A percentile compares a stretch with the other conserved stretches of the same genome.
These are phyloP conservation scores for Andrena flavipes DNA, from an alignment of 2,888 invertebrate species.

Conservation along the genomic window DNA sequence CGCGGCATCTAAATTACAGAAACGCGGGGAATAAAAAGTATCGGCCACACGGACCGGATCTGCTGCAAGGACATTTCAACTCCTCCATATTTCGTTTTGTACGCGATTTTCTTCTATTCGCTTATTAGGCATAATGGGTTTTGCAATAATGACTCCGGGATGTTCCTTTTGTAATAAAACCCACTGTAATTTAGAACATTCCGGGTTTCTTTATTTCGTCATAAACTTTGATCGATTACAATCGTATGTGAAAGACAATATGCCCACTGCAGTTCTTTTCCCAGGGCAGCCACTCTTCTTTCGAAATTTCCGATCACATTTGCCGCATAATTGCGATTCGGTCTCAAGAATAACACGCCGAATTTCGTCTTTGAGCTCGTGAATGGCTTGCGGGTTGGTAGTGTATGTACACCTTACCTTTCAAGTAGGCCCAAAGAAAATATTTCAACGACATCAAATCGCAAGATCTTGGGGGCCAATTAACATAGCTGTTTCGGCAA, in stretches of 20 bases:
- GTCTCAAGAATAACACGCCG: background rate
- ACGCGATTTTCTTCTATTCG: background rate
- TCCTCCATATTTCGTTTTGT: background rate
- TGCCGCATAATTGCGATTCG: background rate
- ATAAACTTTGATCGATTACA: background rate
- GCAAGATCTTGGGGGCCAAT: background rate
- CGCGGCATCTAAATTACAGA: constrained; percentile 54
- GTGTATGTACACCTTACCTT: background rate
- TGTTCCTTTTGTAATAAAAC: no score
- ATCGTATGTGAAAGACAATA: background rate
- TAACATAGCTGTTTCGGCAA: background rate
- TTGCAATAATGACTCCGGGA: no score
- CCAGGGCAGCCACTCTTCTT: constrained; percentile 2
- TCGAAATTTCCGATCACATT: background rate
- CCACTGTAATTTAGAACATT: no score
- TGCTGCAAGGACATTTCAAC: background rate
- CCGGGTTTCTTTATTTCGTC: background rate
- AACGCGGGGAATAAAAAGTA: constrained; percentile 13
- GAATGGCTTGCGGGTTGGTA: background rate
- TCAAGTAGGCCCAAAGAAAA: constrained; percentile 8
- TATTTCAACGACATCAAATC: background rate
- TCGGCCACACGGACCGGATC: constrained; percentile 1
- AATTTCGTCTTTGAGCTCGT: background rate
- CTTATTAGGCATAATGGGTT: background rate
- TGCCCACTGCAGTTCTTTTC: background rate